A percentile compares a stretch with the other conserved stretches of the same genome.
phyloP scores from a whole-genome alignment of 2,797 vertebrate species.

The Liparis tanakae region DNA sequence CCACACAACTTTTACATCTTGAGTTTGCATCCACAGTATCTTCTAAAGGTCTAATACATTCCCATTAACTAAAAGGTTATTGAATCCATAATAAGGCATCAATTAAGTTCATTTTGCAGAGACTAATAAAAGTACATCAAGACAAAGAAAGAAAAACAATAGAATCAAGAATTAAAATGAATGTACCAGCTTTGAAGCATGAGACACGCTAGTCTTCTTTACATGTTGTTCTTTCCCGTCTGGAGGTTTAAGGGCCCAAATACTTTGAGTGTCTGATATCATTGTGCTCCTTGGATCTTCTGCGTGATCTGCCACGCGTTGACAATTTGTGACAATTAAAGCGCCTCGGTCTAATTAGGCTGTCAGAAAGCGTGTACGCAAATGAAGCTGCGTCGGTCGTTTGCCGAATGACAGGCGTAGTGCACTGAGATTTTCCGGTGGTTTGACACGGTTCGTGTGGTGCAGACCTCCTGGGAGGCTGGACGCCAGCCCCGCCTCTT shows the following conservation, averaged over 20 bases:
- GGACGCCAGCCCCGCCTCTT: conserved; percentile 26
- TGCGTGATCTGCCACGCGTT: conserved; percentile 57
- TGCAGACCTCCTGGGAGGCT: conserved; percentile 50
- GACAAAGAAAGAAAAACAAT: background rate
- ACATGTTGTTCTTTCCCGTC: background rate
- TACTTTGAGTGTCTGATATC: conserved; percentile 32
- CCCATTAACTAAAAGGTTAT: too few relatives aligned
- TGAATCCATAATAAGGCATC: background rate
- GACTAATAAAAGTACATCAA: background rate
- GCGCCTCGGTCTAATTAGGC: conserved; percentile 55
- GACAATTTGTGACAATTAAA: conserved; percentile 69
- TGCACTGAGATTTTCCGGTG: conserved; percentile 59
- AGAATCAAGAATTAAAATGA: background rate
- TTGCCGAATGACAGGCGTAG: conserved; percentile 47
- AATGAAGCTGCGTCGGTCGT: conserved; percentile 47
- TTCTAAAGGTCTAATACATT: background rate
- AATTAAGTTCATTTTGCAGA: background rate
- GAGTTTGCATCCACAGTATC: background rate
- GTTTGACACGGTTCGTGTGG: conserved; percentile 57
- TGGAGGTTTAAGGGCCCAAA: background rate
- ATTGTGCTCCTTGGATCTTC: conserved; percentile 42
- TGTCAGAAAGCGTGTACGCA: conserved; percentile 63
- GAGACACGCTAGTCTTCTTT: background rate
- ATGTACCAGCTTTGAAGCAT: background rate
- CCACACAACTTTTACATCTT: background rate